Conservation (phyloP, 2,113 vertebrate genomes). For the Cynoglossus semilaevis region DNA sequence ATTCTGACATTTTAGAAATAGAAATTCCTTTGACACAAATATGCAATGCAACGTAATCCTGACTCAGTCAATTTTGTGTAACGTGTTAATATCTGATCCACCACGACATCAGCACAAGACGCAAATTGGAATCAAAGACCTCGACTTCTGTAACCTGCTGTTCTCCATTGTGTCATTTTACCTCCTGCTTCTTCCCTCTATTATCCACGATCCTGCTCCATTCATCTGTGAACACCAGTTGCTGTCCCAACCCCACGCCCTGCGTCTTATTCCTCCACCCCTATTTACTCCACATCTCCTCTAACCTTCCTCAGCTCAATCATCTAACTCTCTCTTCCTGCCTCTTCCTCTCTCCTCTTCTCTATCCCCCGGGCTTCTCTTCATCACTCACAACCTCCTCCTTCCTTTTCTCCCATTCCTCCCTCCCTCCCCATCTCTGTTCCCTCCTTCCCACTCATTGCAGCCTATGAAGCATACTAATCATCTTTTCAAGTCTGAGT, state of each 20-base stretch:
- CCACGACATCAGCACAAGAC: constrained; percentile 4
- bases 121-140: constrained; percentile 19
- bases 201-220: constrained; percentile 12
- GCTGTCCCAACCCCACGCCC: constrained; percentile 4
- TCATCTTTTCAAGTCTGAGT: constrained; percentile 3
- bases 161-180: constrained; percentile 22
- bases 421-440: not conserved
- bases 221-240: constrained; percentile 40
- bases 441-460: constrained; percentile 14
- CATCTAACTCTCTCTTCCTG: constrained; percentile 1
- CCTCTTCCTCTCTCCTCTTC: too few species aligned
- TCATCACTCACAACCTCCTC: not conserved
- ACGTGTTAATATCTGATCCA: too few species aligned
- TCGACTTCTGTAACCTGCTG: not conserved
- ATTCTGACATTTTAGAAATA: not conserved
- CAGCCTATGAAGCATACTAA: constrained; percentile 11
- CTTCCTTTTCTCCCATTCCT: not conserved
- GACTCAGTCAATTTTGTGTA: too few species aligned
- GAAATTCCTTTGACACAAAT: not conserved
- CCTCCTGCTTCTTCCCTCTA: not conserved
- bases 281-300: not conserved
- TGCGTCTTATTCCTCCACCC: not conserved
- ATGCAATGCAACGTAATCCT: constrained; percentile 8
- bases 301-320: not conserved
- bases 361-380: not conserved